These are phyloP conservation scores for Saxicola maurus DNA, from an alignment of 2,797 vertebrate genomes.

Conservation along the genomic window DNA sequence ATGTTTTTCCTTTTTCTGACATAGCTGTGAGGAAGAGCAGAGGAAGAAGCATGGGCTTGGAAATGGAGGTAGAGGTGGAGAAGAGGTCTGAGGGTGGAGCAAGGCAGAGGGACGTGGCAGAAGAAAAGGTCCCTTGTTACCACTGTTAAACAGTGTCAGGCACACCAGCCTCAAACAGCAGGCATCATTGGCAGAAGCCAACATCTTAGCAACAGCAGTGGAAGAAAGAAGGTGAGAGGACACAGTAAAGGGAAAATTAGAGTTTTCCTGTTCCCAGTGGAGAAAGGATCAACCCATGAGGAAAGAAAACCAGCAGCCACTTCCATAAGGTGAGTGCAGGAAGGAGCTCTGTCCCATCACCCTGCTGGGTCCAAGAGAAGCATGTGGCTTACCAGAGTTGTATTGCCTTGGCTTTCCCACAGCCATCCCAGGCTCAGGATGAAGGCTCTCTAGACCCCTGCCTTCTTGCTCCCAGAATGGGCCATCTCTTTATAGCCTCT, in stretches of 20 bases:
- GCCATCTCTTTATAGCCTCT: not conserved
- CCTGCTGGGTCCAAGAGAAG: not conserved
- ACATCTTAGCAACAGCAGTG: not conserved
- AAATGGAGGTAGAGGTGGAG: not conserved
- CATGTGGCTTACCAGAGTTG: fast-evolving
- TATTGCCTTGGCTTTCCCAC: not conserved
- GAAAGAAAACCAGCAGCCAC: not conserved
- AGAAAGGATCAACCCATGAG: not conserved
- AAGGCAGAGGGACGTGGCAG: not conserved
- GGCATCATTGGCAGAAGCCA: not conserved
- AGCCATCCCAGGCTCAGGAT: not conserved
- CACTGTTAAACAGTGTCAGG: not conserved
- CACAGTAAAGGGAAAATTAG: not conserved
- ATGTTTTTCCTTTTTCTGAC: not conserved
- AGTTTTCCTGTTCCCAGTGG: not conserved
- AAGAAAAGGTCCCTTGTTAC: not conserved
- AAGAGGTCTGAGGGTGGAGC: not conserved
- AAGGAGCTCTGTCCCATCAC: not conserved
- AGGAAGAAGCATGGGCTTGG: not conserved
- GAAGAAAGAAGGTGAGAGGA: not conserved
- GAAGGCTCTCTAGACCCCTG: not conserved
- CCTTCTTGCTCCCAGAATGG: not conserved
- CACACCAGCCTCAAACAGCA: not conserved
- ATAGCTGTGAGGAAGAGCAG: not conserved
- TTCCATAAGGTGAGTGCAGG: not conserved